Percentiles rank a stretch among this genome's conserved stretches.
Conservation (phyloP, 1,140 invertebrate species). For the Cydia splendana region DNA sequence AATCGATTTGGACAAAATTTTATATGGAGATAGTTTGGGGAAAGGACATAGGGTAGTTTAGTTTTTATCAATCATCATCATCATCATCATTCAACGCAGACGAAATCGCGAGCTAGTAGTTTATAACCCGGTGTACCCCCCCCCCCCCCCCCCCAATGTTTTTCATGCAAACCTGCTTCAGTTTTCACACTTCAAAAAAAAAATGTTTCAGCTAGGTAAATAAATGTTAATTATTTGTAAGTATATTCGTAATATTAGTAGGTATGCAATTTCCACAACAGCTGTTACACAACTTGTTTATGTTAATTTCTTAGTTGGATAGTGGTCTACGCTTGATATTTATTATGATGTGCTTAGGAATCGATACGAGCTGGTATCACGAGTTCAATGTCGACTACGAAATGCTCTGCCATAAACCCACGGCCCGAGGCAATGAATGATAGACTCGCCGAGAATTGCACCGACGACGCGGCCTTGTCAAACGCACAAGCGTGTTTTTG, state of each 20-base stretch:
- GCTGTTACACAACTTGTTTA: neutral
- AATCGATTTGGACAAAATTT: too few species aligned
- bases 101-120: too few species aligned
- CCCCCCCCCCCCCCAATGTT: too few species aligned
- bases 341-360: neutral
- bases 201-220: neutral
- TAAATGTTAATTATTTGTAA: neutral
- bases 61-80: too few species aligned
- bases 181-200: too few species aligned
- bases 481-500: constrained; percentile 19
- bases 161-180: too few species aligned
- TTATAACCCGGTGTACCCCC: too few species aligned
- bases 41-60: too few species aligned
- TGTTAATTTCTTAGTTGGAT: neutral
- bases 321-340: neutral
- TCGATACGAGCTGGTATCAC: neutral
- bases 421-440: neutral
- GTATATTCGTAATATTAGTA: neutral
- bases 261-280: neutral
- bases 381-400: constrained; percentile 28
- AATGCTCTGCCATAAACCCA: neutral
- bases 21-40: too few species aligned
- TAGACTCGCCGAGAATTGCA: constrained; percentile 13
- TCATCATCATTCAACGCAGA: too few species aligned
- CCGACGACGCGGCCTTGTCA: constrained; percentile 17